Evolutionary conservation across 2,797 vertebrate species (phyloP).

Genomic region (Bryconaethiops microstoma): DNA sequence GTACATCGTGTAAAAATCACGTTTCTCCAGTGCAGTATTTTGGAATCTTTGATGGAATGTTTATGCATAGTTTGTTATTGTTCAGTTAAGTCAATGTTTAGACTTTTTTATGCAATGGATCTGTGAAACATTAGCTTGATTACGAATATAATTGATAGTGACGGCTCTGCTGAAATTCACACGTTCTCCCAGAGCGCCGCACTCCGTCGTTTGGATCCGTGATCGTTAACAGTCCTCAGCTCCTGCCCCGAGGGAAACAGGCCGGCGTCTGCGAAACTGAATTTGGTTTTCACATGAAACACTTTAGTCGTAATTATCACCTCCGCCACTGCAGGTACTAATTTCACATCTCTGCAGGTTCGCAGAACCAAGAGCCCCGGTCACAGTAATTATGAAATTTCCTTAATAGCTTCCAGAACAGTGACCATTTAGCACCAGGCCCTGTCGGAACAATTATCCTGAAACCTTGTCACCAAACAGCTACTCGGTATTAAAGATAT

Average conservation of each 20-base stretch:
- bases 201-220: not conserved
- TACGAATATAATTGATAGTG: no score
- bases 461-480: not conserved
- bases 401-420: not conserved
- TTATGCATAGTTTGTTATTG: no score
- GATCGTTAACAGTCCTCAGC: not conserved
- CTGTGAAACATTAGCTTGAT: no score
- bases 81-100: no score
- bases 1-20: no score
- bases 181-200: not conserved
- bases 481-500: no score
- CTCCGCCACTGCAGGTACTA: conserved; percentile 26
- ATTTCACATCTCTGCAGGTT: conserved; percentile 43
- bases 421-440: not conserved
- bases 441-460: not conserved
- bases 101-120: no score
- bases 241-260: not conserved
- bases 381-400: conserved; percentile 15
- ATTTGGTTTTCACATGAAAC: not conserved
- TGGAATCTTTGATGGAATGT: no score
- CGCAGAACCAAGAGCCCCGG: conserved; percentile 12
- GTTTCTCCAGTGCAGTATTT: no score
- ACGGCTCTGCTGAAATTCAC: not conserved
- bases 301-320: conserved; percentile 33
- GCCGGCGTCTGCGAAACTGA: not conserved